Evolutionary conservation across 2,797 vertebrate genomes (phyloP), one percentile per base, ranked within the genome.

Genomic region (Pangasius macronema): DNA sequence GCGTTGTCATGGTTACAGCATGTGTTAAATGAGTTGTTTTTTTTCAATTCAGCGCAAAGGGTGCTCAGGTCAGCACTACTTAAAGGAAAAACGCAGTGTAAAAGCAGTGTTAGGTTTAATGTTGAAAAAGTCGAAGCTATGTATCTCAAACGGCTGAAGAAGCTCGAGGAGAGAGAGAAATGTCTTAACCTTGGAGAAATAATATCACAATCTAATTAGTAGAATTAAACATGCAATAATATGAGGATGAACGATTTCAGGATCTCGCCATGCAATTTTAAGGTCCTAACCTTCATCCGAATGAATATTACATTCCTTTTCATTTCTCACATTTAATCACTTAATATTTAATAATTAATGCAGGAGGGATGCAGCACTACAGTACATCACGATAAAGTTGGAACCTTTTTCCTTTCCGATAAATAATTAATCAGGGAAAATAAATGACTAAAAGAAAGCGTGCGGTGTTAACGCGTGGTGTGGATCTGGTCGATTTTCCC

Each of bases 401-500:
- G 11, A 81, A 42, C 55, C 36, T 42, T 59, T 14, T 61, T 5
- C 33, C 22, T 81, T 61, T 42, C 6, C 18, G 61, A 81, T 61
- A 27, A 81, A 81, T 42, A 81, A 61, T 59, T 61, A 61, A 61
- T 42, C 55, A 3, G 27, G 5, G 22, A 81, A 61, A 91, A 92
- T 94, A 36, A 80, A 79, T 55, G 53, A 70, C 85, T 27, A 55
- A n/a, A 67, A 88, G 75, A 49, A 10, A 6, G 51, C 30, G 61
- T 61, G 4, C 2, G 70, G 22, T 42, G 63, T 89, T 89, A 81
- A 85, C 80, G 79, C 86, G 30, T 63, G 68, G 59, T 81, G 59
- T 83, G 84, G 86, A 88, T 89, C 49, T 57, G 1, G 76, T 57
- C 8, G 76, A 13, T 39, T 27, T 81, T 42, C 14, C n/a, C 14